Conservation (phyloP, 2,113 vertebrate species). For the Acinonyx jubatus region DNA sequence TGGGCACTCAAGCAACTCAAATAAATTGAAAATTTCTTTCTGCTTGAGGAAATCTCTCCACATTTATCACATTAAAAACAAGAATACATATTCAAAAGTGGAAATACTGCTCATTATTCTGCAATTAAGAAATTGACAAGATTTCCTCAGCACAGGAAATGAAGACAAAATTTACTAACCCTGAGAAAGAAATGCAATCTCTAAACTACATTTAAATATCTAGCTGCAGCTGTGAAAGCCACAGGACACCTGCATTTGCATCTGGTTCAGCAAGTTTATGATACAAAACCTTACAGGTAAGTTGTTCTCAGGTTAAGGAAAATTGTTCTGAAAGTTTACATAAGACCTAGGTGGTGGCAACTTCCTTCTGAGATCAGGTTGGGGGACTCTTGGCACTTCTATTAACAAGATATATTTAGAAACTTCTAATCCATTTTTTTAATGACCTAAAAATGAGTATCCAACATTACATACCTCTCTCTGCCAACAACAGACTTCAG, state of each 20-base stretch:
- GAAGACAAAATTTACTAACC: conserved; percentile 69
- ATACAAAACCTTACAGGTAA: conserved; percentile 74
- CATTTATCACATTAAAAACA: conserved; percentile 53
- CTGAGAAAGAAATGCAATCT: conserved; percentile 75
- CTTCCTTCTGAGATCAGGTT: neutral
- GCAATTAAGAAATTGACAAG: conserved; percentile 64
- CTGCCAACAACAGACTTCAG: neutral
- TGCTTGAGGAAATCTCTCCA: conserved; percentile 15
- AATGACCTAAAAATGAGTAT: neutral
- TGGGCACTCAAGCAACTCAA: neutral
- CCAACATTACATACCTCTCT: neutral
- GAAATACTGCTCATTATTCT: conserved; percentile 67
- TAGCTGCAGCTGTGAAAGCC: conserved; percentile 80
- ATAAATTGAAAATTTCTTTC: neutral
- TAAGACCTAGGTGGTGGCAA: neutral
- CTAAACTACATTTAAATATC: conserved; percentile 73
- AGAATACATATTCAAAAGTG: conserved; percentile 45
- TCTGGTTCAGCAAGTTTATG: conserved; percentile 78
- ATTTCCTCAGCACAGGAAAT: conserved; percentile 56
- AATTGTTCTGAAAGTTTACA: conserved; percentile 42
- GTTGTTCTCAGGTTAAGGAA: conserved; percentile 34
- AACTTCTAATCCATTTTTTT: neutral
- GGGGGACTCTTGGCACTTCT: neutral
- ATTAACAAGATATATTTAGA: neutral
- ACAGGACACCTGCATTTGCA: conserved; percentile 77